phyloP scores from a whole-genome alignment of 64 coral and sea anemone genomes.

The Montipora efflorescens region DNA sequence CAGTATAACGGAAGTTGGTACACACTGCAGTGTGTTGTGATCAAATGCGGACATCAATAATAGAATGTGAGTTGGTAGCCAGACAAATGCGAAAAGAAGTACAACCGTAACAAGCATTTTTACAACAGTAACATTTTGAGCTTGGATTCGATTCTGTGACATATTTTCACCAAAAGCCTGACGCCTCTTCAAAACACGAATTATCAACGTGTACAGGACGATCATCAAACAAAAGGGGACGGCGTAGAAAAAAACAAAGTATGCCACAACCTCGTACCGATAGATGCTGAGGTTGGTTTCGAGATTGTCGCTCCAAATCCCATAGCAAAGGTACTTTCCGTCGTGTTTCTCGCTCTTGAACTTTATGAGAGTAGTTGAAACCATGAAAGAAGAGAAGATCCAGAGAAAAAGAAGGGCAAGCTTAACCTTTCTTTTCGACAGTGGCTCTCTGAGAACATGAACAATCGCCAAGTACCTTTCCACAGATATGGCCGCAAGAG shows the following conservation, averaged over 20 bases:
- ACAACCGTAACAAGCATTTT: conserved; percentile 85
- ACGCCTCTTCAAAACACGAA: conserved; percentile 65
- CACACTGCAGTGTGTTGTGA: neutral
- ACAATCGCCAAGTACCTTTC: conserved; percentile 76
- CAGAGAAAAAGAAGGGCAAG: conserved; percentile 42
- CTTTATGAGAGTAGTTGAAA: conserved; percentile 44
- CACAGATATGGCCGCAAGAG: conserved; percentile 61
- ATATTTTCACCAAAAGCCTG: conserved; percentile 76
- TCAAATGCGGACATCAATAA: conserved; percentile 25
- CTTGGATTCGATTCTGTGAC: conserved; percentile 33
- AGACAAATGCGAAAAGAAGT: conserved; percentile 78
- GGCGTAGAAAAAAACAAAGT: conserved; percentile 52
- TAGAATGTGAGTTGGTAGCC: conserved; percentile 70
- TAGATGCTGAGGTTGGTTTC: neutral
- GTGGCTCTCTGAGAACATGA: conserved; percentile 60
- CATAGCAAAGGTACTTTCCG: neutral
- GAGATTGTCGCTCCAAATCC: neutral
- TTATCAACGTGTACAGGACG: conserved; percentile 69
- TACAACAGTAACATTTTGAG: conserved; percentile 54
- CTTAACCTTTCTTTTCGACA: conserved; percentile 53
- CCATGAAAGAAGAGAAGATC: conserved; percentile 30
- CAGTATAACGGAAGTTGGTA: conserved; percentile 7
- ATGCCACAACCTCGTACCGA: conserved; percentile 37
- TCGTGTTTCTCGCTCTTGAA: neutral
- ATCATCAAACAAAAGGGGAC: conserved; percentile 65